These are phyloP conservation scores for Trogon melanurus DNA, from an alignment of 2,113 vertebrate species.

Conservation along the genomic window DNA sequence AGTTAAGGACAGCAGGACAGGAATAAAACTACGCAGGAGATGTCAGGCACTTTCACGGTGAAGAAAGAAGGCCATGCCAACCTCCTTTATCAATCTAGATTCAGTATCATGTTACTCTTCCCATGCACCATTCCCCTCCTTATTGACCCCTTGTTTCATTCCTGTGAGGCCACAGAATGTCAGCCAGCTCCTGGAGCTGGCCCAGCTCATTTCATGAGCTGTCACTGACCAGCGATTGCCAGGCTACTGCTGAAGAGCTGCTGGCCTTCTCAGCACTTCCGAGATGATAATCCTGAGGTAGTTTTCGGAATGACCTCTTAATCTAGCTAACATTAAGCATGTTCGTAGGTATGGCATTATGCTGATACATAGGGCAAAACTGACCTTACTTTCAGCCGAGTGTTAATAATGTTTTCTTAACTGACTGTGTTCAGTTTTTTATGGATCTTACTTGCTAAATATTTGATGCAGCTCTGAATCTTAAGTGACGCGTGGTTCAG, in stretches of 20 bases:
- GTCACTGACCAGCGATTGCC: background rate
- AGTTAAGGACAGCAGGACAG: background rate
- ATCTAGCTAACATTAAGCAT: background rate
- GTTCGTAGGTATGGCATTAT: background rate
- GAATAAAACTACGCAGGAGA: background rate
- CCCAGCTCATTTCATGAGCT: background rate
- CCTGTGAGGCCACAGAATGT: background rate
- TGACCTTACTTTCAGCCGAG: background rate
- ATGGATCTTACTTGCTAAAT: conserved; percentile 8
- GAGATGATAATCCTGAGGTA: conserved; percentile 3
- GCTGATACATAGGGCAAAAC: background rate
- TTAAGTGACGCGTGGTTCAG: background rate
- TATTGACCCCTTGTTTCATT: background rate
- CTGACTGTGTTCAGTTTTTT: background rate
- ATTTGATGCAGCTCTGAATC: background rate
- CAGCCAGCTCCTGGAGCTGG: background rate
- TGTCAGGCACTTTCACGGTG: background rate
- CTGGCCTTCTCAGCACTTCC: background rate
- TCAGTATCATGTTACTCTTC: background rate
- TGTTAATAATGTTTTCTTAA: conserved; percentile 11
- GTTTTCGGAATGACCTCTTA: background rate
- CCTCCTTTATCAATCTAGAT: background rate
- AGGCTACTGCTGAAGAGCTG: conserved; percentile 4
- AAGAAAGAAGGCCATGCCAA: background rate
- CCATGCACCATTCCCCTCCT: background rate